These are phyloP conservation scores for Dendrocincla fuliginosa DNA, from an alignment of 2,797 vertebrate species.

Conservation along the genomic window DNA sequence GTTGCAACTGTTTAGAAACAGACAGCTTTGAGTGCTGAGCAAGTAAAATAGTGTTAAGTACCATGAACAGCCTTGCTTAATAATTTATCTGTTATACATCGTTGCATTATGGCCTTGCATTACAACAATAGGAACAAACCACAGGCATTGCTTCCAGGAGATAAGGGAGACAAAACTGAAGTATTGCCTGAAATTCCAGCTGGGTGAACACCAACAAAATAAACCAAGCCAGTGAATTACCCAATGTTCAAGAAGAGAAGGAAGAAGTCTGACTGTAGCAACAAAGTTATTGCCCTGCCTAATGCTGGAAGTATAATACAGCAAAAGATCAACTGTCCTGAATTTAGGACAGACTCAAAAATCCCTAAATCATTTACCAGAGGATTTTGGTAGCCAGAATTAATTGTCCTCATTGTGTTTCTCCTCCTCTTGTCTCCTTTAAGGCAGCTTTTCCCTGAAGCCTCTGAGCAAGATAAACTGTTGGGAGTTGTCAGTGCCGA, in stretches of 20 bases:
- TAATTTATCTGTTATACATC: background rate
- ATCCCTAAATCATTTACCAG: background rate
- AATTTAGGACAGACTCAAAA: background rate
- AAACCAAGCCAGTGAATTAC: background rate
- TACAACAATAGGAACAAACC: background rate
- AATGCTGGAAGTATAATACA: background rate
- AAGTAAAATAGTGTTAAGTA: background rate
- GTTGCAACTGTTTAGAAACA: background rate
- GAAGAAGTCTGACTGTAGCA: background rate
- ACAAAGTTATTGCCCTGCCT: background rate
- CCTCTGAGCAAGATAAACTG: accelerated
- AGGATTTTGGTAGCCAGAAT: background rate
- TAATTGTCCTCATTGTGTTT: background rate
- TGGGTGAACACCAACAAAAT: background rate
- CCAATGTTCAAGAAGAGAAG: background rate
- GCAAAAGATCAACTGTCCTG: background rate
- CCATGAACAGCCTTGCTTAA: background rate
- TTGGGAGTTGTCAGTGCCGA: background rate
- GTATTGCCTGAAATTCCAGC: background rate
- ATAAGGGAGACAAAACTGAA: background rate
- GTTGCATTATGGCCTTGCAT: background rate
- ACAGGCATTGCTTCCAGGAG: background rate
- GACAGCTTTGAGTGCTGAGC: background rate
- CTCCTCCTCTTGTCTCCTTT: background rate
- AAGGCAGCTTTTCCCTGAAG: background rate